Percentiles rank a stretch among this genome's conserved stretches.
Conservation (phyloP, 1,140 invertebrate genomes). For the Cydia amplana region DNA sequence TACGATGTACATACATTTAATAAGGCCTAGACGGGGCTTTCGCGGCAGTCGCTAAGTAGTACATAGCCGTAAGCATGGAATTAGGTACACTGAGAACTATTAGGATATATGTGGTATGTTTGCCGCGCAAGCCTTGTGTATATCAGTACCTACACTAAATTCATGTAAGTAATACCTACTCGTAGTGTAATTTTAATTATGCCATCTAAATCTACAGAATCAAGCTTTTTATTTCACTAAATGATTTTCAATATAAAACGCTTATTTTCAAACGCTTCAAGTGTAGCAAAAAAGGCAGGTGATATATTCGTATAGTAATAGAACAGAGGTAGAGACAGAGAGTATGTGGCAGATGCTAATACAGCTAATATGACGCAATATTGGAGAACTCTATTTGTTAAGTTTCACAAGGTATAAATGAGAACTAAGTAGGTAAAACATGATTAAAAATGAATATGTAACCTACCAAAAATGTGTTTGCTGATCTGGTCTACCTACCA, state of each 20-base stretch:
- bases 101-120: not conserved
- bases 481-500: no score
- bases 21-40: constrained; percentile 11
- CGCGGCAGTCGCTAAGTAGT: not conserved
- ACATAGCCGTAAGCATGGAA: not conserved
- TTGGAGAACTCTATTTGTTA: no score
- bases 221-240: not conserved
- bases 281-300: not conserved
- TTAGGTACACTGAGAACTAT: not conserved
- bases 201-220: not conserved
- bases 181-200: not conserved
- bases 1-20: constrained; percentile 29
- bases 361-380: no score
- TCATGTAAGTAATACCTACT: no score
- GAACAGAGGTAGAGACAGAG: no score
- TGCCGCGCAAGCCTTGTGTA: constrained; percentile 9
- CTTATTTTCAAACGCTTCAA: not conserved
- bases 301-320: no score
- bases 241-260: not conserved
- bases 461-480: no score
- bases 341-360: no score
- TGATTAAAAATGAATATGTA: no score
- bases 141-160: constrained; percentile 2
- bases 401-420: no score
- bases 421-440: no score